Evolutionary conservation across 2,797 vertebrate species (phyloP), one percentile per base, ranked within the genome.

Genomic region (Carduelis carduelis): DNA sequence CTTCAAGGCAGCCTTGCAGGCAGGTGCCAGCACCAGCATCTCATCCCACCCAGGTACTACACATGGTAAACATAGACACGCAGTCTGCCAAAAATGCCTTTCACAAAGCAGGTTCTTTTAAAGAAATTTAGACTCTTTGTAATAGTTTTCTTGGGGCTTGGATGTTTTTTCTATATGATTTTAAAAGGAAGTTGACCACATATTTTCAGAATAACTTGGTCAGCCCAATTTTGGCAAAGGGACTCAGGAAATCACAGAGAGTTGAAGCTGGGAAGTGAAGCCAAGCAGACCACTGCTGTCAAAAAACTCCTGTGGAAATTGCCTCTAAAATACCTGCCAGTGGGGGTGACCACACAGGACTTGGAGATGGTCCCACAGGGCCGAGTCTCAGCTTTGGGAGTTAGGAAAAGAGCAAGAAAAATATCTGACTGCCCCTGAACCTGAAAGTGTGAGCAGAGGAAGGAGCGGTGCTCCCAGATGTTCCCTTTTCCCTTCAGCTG

Each of bases 301-400:
- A 81, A 52, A 90, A 88, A 69, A 11, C 26, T 69, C 66, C 44
- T 5, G 3, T 84, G 23, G 21, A 78, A 82, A 68, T 23, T 15
- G 6, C 11, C 3, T 28, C 39, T 53, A 47, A 57, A 82, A 63
- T 61, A 71, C 50, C 59, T 77, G 57, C 35, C 1, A 0, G 4
- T 20, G 32, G 13, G 11, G 6, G 22, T 43, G 74, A 28, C 26
- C 37, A n/a, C 21, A 28, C 0, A 53, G 28, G 17, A 8, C 7
- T 60, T 63, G 37, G 37, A 70, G 16, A 17, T 1, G 1, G 5
- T 7, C 0, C 0, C 2, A 0, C 18, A 24, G 21, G 41, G n/a
- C 26, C 35, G 34, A 66, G 11, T 4, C 17, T 30, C 34, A 27
- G 43, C 18, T 69, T 44, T 39, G 56, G 28, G 43, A 71, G 26